These are phyloP conservation scores for Hirundo rustica DNA, from an alignment of 2,797 vertebrate species.

Conservation along the genomic window DNA sequence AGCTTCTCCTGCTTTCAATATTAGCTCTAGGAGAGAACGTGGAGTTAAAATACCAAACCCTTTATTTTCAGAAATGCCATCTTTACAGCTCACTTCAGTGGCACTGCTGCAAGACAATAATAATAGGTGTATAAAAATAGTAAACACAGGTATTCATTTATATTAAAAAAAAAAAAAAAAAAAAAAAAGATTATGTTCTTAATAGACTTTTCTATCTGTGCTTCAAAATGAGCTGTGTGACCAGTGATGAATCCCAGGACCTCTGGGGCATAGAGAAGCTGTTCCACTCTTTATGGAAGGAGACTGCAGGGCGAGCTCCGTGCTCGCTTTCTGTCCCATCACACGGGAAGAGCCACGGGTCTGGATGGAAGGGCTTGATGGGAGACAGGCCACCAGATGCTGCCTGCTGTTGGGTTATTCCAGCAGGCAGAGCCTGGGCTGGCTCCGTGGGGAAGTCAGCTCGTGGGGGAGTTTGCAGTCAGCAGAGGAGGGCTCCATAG, in stretches of 20 bases:
- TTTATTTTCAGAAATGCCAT: not conserved
- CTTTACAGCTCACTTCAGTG: not conserved
- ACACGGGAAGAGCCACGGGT: accelerated
- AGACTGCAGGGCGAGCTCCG: not conserved
- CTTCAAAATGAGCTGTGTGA: not conserved
- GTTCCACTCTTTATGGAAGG: not conserved
- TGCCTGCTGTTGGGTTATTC: not conserved
- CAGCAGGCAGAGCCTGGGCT: not conserved
- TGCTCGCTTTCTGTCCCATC: accelerated
- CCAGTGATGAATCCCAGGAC: not conserved
- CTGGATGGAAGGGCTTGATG: not conserved
- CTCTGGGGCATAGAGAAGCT: not conserved
- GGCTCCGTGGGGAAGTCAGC: not conserved
- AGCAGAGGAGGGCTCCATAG: accelerated
- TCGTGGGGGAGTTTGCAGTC: not conserved
- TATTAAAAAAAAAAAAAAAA: too few species aligned
- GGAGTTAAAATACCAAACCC: not conserved
- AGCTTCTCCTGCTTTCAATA: not conserved
- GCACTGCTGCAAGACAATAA: not conserved
- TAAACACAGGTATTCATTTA: not conserved
- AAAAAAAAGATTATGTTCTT: too few species aligned
- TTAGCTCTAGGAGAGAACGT: not conserved
- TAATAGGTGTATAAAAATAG: not conserved
- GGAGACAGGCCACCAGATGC: not conserved
- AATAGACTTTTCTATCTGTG: not conserved